These are phyloP conservation scores for Cynopterus brachyotis DNA, from an alignment of 2,113 vertebrate species.

Conservation along the genomic window DNA sequence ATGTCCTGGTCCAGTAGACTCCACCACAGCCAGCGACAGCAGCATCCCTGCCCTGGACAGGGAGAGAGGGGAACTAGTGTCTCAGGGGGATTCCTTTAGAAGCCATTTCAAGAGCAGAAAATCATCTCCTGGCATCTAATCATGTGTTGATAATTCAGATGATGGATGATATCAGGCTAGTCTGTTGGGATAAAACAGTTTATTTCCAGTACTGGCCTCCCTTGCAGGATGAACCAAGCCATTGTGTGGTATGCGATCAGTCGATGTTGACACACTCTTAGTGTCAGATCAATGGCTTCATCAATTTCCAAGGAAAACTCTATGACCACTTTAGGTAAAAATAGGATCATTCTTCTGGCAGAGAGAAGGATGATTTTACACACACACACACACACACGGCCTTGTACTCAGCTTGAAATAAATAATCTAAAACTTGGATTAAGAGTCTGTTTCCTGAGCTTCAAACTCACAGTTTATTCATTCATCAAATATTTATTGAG, in stretches of 20 bases:
- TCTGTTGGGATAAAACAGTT: neutral
- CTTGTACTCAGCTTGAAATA: neutral
- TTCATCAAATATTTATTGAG: constrained; percentile 38
- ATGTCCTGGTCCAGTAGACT: neutral
- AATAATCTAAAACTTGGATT: neutral
- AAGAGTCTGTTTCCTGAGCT: constrained; percentile 35
- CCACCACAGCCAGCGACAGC: neutral
- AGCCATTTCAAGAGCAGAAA: neutral
- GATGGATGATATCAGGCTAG: neutral
- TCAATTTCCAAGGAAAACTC: neutral
- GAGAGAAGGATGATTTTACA: neutral
- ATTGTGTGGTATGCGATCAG: accelerated
- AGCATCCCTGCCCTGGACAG: neutral
- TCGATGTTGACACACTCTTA: accelerated
- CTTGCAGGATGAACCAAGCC: accelerated
- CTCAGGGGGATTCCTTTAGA: neutral
- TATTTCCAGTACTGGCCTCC: neutral
- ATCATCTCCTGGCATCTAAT: neutral
- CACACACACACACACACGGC: neutral
- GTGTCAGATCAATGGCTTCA: neutral
- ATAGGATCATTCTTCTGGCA: neutral
- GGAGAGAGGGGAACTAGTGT: no score
- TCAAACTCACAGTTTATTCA: neutral
- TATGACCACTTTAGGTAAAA: neutral
- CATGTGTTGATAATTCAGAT: neutral